These are phyloP conservation scores for Tetramorium simillimum DNA, from an alignment of 1,140 invertebrate species.

Conservation along the genomic window DNA sequence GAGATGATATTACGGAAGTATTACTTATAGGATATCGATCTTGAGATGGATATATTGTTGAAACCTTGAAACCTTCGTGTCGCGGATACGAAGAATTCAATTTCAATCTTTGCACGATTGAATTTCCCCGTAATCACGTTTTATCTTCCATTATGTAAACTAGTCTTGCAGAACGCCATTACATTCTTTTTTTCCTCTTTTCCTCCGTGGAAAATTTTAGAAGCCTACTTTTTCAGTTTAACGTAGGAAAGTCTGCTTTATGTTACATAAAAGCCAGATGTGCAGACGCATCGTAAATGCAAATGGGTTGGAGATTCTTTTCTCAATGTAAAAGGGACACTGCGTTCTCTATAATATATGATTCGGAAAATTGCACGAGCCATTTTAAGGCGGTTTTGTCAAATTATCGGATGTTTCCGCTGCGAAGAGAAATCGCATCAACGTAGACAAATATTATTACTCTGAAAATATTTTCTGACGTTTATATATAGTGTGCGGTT, in stretches of 20 bases:
- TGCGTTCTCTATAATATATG: conserved; percentile 33
- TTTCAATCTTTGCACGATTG: conserved; percentile 31
- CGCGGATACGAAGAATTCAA: not conserved
- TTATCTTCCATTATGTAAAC: conserved; percentile 30
- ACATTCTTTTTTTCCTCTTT: not conserved
- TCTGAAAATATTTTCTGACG: not conserved
- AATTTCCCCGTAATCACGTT: not conserved
- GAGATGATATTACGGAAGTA: conserved; percentile 29
- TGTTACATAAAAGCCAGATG: conserved; percentile 32
- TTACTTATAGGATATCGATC: conserved; percentile 29
- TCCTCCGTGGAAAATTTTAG: not conserved
- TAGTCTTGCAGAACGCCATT: not conserved
- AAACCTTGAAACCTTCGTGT: conserved; percentile 14
- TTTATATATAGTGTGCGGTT: conserved; percentile 14
- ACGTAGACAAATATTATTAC: not conserved
- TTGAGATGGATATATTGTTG: conserved; percentile 11
- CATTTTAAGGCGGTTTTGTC: not conserved
- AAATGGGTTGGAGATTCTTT: conserved; percentile 17
- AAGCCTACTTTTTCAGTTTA: conserved; percentile 23
- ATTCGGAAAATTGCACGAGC: conserved; percentile 34
- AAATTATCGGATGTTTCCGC: not conserved
- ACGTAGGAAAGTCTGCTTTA: not conserved
- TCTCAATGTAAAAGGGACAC: not conserved
- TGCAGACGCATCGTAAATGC: conserved; percentile 18
- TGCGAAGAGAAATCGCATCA: not conserved